Evolutionary conservation across 2,797 vertebrate species (phyloP), one percentile per base, ranked within the genome.

Genomic region (Triplophysa bombifrons): DNA sequence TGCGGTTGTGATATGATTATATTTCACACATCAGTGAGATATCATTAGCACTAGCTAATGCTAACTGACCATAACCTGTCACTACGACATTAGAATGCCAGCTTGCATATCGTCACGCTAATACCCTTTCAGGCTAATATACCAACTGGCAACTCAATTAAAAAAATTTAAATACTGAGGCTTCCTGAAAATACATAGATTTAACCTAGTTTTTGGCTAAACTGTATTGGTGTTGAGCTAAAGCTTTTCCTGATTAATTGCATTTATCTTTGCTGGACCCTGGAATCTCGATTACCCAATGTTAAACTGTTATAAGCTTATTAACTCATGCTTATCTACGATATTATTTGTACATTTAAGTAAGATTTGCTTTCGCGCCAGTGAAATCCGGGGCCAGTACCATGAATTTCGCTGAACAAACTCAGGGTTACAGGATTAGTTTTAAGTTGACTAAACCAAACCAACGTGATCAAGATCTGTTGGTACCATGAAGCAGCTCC

Each of bases 71-170:
- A 71, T 55, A 71, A 22, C 79, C 64, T 65, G 70, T 80, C 70
- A 80, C 77, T 73, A 80, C 50, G 66, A 68, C 25, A 80, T 80
- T 80, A 80, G 61, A 50, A 80, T 80, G 77, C 77, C 70, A 80
- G 72, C 75, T 81, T 80, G 76, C 30, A 69, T 80, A 72, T 80
- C 50, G 56, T 81, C 70, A 84, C 78, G 71, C 75, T 72, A 84
- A 81, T 75, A 48, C 63, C 41, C 60, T 67, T 67, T 69, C 71
- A 78, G 74, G 75, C 66, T 84, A 74, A 66, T 71, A 58, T 1
- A 38, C 20, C 67, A 72, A 72, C 60, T 68, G 66, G 30, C 73
- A 76, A 34, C 38, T 50, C 44, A 38, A 25, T 41, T 56, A 3
- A 71, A 48, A 46, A 65, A 56, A 56, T 48, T 58, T 17, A 65